These are phyloP conservation scores for Pecten maximus DNA, from an alignment of 2,888 invertebrate genomes.

Conservation along the genomic window DNA sequence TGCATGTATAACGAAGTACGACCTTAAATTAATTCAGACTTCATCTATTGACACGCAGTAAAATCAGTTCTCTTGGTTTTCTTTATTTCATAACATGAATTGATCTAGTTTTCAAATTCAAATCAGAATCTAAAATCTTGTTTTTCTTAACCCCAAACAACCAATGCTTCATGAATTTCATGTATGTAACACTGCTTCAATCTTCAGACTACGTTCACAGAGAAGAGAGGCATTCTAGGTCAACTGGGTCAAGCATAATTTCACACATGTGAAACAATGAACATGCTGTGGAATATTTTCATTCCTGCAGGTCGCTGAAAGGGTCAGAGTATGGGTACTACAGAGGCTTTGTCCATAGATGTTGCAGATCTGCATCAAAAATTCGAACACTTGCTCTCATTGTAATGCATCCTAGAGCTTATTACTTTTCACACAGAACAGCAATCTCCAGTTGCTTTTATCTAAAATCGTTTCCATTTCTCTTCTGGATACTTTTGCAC, in stretches of 20 bases:
- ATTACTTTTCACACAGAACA: background rate
- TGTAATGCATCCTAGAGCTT: background rate
- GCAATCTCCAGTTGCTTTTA: background rate
- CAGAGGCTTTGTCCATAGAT: slow-evolving; percentile 17
- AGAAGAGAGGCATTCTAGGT: background rate
- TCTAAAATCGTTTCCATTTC: background rate
- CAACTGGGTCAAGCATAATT: slow-evolving; percentile 10
- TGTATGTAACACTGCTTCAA: background rate
- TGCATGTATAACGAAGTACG: too few species aligned
- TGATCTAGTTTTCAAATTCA: too few species aligned
- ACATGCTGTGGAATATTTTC: background rate
- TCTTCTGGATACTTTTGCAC: slow-evolving; percentile 4
- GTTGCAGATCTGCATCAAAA: background rate
- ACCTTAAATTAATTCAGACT: too few species aligned
- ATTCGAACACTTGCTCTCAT: background rate
- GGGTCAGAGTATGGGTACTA: slow-evolving; percentile 6
- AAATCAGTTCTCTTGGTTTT: too few species aligned
- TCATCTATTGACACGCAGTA: too few species aligned
- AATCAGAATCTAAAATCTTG: too few species aligned
- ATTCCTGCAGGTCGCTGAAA: slow-evolving; percentile 24
- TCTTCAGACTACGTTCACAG: slow-evolving; percentile 16
- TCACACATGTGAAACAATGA: slow-evolving; percentile 6
- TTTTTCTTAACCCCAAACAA: too few species aligned
- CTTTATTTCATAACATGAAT: too few species aligned
- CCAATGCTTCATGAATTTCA: too few species aligned